Base-by-base conservation (phyloP, 1,140 invertebrate genomes). In the Euwallacea fornicatus region DNA sequence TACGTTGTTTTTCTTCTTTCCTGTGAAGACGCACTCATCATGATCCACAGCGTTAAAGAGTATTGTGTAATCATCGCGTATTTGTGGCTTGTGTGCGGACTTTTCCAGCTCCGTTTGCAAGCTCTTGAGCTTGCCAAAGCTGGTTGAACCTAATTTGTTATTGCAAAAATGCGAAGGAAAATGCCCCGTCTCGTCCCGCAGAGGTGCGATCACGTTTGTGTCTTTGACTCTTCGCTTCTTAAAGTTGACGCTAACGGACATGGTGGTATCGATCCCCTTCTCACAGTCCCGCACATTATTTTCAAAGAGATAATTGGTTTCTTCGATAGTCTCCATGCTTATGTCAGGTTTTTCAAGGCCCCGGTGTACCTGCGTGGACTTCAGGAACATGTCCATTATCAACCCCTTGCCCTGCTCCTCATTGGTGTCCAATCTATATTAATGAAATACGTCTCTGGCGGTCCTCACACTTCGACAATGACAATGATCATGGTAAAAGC, bases 351-450 rank as follows among this genome's bases (percentile, higher is more conserved):
- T 66, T 53, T 70, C 59, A 44, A 13, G n/a, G 8, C 54, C 4
- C 41, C 63, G 50, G 53, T 60, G 77, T 13, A 75, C 55, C 66
- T 75, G 67, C 9, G 76, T 75, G 2, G 78, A 80, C 69, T 76
- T 79, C 15, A 80, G 67, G 64, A 80, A 80, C 74, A 79, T 79
- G 68, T 79, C 71, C 78, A 79, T 73, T 50, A 80, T 77, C 0
- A 79, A 47, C 50, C 73, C 58, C 73, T 80, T 78, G 2, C 77
- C 78, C 55, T 75, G 62, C n/a, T 62, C 44, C 74, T 78, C 74
- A 16, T 76, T 72, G 9, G 68, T 69, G 3, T 71, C 74, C 6
- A 73, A 74, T 60, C 73, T 73, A 33, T 33, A 33, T 33, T 33
- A 33, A 33, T 33, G 21, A 33, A 33, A 33, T 33, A 33, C 21